Evolutionary conservation across 2,888 invertebrate genomes (phyloP).

Genomic region (Nysson spinosus): DNA sequence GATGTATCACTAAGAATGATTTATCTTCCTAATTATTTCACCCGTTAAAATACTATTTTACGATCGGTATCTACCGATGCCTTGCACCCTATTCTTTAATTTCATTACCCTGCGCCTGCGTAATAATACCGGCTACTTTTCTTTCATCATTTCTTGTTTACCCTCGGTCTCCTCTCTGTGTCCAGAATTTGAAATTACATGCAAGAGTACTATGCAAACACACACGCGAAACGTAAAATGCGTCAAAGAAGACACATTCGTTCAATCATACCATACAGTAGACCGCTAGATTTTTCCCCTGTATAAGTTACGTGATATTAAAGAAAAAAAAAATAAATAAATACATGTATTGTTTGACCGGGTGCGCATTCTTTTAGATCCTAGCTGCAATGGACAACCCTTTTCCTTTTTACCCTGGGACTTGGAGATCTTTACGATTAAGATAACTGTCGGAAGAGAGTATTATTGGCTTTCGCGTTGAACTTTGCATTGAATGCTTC

Average conservation of each 20-base stretch:
- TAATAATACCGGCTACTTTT: slow-evolving; percentile 5
- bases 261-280: slow-evolving; percentile 26
- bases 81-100: slow-evolving; percentile 15
- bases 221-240: slow-evolving; percentile 26
- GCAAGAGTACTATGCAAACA: slow-evolving; percentile 62
- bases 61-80: no score
- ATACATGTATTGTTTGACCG: not conserved
- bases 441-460: not conserved
- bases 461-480: not conserved
- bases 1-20: no score
- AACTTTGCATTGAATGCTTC: not conserved
- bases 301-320: no score
- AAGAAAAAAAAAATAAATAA: not conserved
- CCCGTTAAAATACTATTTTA: no score
- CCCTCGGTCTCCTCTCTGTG: slow-evolving; percentile 71
- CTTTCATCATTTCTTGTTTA: slow-evolving; percentile 6
- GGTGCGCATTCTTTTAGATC: no score
- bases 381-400: no score
- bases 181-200: slow-evolving; percentile 69
- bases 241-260: slow-evolving; percentile 24
- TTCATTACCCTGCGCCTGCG: slow-evolving; percentile 17
- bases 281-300: no score
- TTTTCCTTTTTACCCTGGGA: no score
- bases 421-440: no score
- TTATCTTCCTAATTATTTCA: no score